Evolutionary conservation across 2,888 invertebrate genomes (phyloP).

Genomic region (Melikaiella ostensackeni): DNA sequence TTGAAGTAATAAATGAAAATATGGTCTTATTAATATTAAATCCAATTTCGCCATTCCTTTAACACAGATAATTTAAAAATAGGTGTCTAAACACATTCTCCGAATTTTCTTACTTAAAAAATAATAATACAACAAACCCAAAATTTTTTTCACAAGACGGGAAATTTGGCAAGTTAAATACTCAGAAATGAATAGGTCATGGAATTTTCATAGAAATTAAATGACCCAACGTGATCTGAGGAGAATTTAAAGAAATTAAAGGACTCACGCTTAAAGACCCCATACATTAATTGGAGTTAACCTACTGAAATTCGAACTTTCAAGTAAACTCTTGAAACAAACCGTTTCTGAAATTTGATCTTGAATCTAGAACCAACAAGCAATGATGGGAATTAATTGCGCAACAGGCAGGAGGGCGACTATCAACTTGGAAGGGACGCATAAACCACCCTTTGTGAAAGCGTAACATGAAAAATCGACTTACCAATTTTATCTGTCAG

Average conservation of each 20-base stretch:
- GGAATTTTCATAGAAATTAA: background rate
- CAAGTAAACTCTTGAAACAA: background rate
- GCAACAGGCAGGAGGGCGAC: conserved; percentile 31
- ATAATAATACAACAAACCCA: background rate
- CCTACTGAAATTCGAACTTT: background rate
- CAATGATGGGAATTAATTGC: background rate
- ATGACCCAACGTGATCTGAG: background rate
- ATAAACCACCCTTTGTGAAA: conserved; percentile 27
- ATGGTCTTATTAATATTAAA: background rate
- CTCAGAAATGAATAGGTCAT: background rate
- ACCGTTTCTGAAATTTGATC: background rate
- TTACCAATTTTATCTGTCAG: conserved; percentile 41
- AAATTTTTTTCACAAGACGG: background rate
- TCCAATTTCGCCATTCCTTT: background rate
- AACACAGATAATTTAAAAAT: background rate
- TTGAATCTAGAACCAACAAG: background rate
- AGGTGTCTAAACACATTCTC: too few relatives aligned
- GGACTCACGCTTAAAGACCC: background rate
- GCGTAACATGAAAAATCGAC: background rate
- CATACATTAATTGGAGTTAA: background rate
- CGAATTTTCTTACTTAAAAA: too few relatives aligned
- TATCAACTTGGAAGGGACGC: conserved; percentile 27
- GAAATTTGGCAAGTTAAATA: background rate
- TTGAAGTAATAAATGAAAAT: background rate
- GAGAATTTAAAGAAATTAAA: background rate